Evolutionary conservation across 2,888 invertebrate genomes (phyloP).

Genomic region (Oxycera nigricornis): DNA sequence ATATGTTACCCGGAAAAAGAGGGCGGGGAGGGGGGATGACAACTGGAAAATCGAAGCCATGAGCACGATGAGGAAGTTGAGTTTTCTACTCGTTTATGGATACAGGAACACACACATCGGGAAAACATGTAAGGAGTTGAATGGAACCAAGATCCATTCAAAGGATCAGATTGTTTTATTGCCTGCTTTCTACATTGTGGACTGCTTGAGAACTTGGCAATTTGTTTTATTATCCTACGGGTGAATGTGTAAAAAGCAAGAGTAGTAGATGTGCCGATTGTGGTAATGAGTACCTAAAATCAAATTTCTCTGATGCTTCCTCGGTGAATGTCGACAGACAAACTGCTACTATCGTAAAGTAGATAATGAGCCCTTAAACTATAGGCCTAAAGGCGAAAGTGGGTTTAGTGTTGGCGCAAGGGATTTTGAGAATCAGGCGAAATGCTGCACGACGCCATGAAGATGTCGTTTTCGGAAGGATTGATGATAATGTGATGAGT

Average conservation of each 20-base stretch:
- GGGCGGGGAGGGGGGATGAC: not conserved
- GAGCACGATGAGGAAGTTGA: too few relatives aligned
- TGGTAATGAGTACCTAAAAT: conserved; percentile 5
- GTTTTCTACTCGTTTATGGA: too few relatives aligned
- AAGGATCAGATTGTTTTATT: not conserved
- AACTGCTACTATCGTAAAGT: not conserved
- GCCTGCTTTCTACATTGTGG: not conserved
- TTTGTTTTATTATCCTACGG: not conserved
- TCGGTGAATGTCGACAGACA: not conserved
- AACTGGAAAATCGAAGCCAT: not conserved
- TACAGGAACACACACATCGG: too few relatives aligned
- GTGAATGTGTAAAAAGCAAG: not conserved
- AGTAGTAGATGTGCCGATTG: not conserved
- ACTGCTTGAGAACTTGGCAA: not conserved
- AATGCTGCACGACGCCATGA: too few relatives aligned
- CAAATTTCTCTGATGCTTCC: not conserved
- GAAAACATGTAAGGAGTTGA: not conserved
- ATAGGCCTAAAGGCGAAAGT: too few relatives aligned
- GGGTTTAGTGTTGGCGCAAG: too few relatives aligned
- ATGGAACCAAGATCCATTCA: not conserved
- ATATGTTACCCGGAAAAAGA: conserved; percentile 17
- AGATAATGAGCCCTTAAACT: not conserved
- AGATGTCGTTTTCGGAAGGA: too few relatives aligned
- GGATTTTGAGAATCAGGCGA: too few relatives aligned
- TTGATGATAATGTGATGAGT: too few relatives aligned